Evolutionary conservation across 2,888 invertebrate genomes (phyloP), one percentile per base, ranked within the genome.

Genomic region (Slavum lentiscoides): DNA sequence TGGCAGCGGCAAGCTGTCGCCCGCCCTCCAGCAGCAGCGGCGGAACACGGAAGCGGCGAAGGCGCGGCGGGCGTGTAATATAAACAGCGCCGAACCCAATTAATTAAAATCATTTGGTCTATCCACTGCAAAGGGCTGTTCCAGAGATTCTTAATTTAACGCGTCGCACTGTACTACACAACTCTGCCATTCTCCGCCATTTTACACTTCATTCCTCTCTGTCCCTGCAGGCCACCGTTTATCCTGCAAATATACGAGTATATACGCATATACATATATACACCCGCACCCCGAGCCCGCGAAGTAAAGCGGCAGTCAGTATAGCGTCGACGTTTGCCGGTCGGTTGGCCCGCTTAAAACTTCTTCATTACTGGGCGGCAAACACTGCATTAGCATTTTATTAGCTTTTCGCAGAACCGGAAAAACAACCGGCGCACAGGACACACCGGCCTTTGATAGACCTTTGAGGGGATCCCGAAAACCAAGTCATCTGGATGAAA

Each of bases 371-470:
- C 70, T 58, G 77, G 70, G 77, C 58, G 77, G 70, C 62, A 80
- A 80, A 80, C 77, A 70, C 69, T 80, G 82, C 84, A 85, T 85
- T 85, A 85, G 84, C 85, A 85, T 85, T 85, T 85, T 85, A 85
- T 85, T 85, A 84, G 84, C 84, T 85, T 80, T 74, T 81, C 81
- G 30, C 69, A 59, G 81, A 58, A 61, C 81, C 59, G 77, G 77
- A 80, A 80, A 80, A 70, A 80, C 70, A 64, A 70, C 62, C 68
- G 53, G 69, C 61, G 69, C 76, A 53, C 76, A 69, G 76, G 76
- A 77, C 76, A 7, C 39, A 69, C 76, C 77, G 77, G 77, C 77
- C 77, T 80, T 80, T 80, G 77, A 80, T 76, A 68, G 68, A 76
- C 82, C 77, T 80, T 80, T 80, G 70, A 80, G 70, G 77, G 77